A percentile compares a stretch with the other conserved stretches of the same genome.
Conservation (phyloP, 2,888 invertebrate genomes). For the Eilema griseolum region DNA sequence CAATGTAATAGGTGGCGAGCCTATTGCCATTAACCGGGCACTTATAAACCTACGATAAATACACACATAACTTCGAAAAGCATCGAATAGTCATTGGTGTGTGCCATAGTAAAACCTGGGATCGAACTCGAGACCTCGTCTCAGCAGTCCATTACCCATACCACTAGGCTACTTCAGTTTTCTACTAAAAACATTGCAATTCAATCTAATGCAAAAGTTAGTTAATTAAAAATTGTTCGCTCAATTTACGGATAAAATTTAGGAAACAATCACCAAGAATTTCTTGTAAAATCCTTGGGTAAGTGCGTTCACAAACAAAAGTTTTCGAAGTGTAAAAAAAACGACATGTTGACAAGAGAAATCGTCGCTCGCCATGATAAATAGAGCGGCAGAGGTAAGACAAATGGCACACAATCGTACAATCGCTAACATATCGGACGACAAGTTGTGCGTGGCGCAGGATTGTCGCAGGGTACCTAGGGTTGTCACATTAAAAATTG, state of each 20-base stretch:
- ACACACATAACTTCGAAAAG: too few species aligned
- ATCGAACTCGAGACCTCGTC: too few species aligned
- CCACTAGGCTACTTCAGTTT: too few species aligned
- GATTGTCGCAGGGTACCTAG: background rate
- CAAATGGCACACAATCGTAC: slow-evolving; percentile 41
- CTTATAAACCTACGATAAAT: too few species aligned
- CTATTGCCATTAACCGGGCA: too few species aligned
- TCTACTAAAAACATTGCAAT: too few species aligned
- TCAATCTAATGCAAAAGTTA: background rate
- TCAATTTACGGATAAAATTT: background rate
- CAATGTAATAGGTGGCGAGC: too few species aligned
- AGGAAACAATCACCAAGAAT: background rate
- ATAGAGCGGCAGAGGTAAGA: slow-evolving; percentile 51
- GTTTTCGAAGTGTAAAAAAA: slow-evolving; percentile 25
- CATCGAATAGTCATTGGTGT: too few species aligned
- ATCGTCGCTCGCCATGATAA: slow-evolving; percentile 49
- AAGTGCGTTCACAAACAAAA: slow-evolving; percentile 17
- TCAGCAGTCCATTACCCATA: too few species aligned
- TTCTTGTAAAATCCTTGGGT: background rate
- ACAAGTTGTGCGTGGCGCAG: slow-evolving; percentile 12
- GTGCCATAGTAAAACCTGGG: too few species aligned
- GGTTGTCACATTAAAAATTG: background rate
- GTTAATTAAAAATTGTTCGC: background rate
- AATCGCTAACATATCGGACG: slow-evolving; percentile 34
- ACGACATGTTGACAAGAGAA: slow-evolving; percentile 37